phyloP scores from a whole-genome alignment of 1,140 invertebrate genomes.

The Drosophila serrata region DNA sequence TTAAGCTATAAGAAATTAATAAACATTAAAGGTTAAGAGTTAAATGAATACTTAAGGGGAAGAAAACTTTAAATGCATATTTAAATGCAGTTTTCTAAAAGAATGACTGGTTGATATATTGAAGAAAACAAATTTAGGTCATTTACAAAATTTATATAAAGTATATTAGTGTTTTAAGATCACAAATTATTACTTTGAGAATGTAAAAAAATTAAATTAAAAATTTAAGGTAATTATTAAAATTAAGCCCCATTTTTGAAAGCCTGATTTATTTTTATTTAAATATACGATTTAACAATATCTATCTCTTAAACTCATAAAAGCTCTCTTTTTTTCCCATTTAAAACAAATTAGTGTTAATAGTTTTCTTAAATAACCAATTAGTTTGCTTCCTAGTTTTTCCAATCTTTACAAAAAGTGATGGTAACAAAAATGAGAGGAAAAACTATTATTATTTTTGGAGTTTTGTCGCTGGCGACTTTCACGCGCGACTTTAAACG shows the following conservation, averaged over 20 bases:
- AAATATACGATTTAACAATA: neutral
- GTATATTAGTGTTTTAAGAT: rapidly evolving
- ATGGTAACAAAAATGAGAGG: neutral
- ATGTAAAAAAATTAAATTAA: neutral
- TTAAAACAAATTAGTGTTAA: neutral
- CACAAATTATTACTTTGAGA: neutral
- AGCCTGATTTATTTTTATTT: neutral
- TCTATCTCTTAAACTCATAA: too few relatives aligned
- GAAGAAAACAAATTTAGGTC: neutral
- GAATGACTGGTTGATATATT: neutral
- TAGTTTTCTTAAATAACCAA: neutral
- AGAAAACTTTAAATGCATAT: neutral
- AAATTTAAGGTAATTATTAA: neutral
- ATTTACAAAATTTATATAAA: neutral
- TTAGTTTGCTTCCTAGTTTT: conserved; percentile 6
- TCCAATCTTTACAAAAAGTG: neutral
- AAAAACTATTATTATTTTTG: conserved; percentile 44
- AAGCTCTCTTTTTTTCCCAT: neutral
- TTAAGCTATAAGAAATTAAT: conserved; percentile 1
- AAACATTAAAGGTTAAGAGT: neutral
- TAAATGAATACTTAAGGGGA: neutral
- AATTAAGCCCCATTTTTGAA: neutral
- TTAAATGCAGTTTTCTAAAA: neutral
- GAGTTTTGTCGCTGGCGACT: conserved; percentile 44
- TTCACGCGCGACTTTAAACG: conserved; percentile 76